Evolutionary conservation across 2,797 vertebrate species (phyloP), one percentile per base, ranked within the genome.

Genomic region (Champsocephalus esox): DNA sequence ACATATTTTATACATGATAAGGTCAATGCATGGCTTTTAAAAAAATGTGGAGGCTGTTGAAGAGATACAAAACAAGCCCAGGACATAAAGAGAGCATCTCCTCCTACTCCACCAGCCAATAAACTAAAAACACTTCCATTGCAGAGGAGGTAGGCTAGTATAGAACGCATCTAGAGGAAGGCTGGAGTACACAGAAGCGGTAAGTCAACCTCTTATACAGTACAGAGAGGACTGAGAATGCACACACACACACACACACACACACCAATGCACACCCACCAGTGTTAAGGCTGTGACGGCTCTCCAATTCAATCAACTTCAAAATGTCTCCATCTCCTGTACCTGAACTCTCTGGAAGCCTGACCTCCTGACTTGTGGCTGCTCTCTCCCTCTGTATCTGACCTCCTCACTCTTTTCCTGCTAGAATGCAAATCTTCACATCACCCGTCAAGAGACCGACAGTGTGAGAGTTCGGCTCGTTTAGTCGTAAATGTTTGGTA

Each of bases 81-180:
- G 61, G 66, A 73, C 56, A 59, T 13, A 11, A 67, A 60, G 38
- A 56, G 63, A 60, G 69, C 19, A 9, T 51, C 61, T 56, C 43
- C 59, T 70, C 56, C 57, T 12, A 41, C 34, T 38, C 38, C 13
- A 38, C 67, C 52, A 66, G 59, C 73, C 50, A 8, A 63, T 65
- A 50, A 58, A 89, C 83, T 83, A 85, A 92, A 80, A 84, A 80
- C 57, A 72, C 80, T 75, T 86, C 91, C 88, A 89, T 88, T 84
- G 89, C 92, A 94, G 92, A 96, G 95, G 95, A 97, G 96, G 96
- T 96, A 95, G 96, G 94, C 86, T 51, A 79, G 71, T 76, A 81
- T 68, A 64, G 55, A 84, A 87, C 80, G 82, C 84, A 48, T 89
- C 75, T 68, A 80, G 34, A 77, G 44, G 46, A 67, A 73, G 75